Evolutionary conservation across 2,888 invertebrate species (phyloP), one percentile per base, ranked within the genome.

Genomic region (Corythucha ciliata): DNA sequence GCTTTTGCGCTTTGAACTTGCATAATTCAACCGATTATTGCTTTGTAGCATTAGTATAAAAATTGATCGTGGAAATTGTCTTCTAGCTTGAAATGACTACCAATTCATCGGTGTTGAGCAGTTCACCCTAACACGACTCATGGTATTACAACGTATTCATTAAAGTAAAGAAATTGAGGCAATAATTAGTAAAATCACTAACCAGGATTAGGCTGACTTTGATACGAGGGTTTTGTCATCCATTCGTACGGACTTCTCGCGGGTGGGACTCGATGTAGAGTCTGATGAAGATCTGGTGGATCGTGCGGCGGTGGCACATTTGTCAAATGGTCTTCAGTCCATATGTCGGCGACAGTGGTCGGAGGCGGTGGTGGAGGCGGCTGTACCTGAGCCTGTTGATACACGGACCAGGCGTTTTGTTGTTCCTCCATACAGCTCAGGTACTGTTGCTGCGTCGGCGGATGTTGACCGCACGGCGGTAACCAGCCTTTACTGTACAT

Each of bases 181-280:
- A 37, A 12, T 10, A 20, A n/a, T n/a, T n/a, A 20, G 14, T 8
- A 27, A n/a, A 6, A 27, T 16, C 27, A 68, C 71, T 69, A 69
- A 89, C 89, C 89, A 71, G 88, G 86, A 69, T 83, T 86, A 2
- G 85, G 85, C 65, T 86, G 86, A 58, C 76, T 79, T 64, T 86
- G 85, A 68, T 88, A 89, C 46, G 85, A 80, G 4, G 84, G 82
- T 68, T 87, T 89, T 69, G 86, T 90, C 81, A 92, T 90, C 91
- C 91, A 92, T 63, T 88, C 89, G 67, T 80, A 91, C 1, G 88
- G 87, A 59, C 85, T 84, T 36, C 87, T 77, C 18, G 80, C 78
- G 24, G 83, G 82, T 32, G 80, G 75, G 37, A 86, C 81, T 63
- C 81, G 74, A 47, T 61, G 59, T 61, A 65, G 74, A 63, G 32